phyloP scores from a whole-genome alignment of 2,888 invertebrate species.

The Brenthis hecate region DNA sequence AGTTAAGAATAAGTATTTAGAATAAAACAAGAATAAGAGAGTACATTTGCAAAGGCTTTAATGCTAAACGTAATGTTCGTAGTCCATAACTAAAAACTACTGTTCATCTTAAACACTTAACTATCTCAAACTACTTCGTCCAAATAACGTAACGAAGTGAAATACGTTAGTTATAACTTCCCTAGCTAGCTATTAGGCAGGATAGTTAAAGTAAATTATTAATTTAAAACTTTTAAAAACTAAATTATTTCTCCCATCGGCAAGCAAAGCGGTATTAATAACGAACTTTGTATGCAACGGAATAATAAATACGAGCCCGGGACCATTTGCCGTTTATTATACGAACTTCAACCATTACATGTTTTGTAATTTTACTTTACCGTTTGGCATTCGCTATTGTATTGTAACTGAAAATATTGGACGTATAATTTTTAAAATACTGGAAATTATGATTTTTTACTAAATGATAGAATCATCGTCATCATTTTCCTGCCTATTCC shows the following conservation, averaged over 20 bases:
- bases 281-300: conserved; percentile 18
- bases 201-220: conserved; percentile 11
- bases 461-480: too few relatives aligned
- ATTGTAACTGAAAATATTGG: conserved; percentile 1
- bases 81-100: background rate
- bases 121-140: background rate
- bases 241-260: conserved; percentile 20
- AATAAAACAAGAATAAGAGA: too few relatives aligned
- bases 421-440: background rate
- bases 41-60: too few relatives aligned
- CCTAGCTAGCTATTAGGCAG: background rate
- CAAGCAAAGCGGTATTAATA: conserved; percentile 9
- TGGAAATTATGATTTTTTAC: too few relatives aligned
- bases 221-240: conserved; percentile 10
- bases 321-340: conserved; percentile 27
- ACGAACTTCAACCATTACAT: conserved; percentile 21
- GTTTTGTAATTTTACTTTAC: conserved; percentile 7
- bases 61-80: too few relatives aligned
- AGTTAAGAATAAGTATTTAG: too few relatives aligned
- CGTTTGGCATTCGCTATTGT: background rate
- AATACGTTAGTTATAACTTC: background rate
- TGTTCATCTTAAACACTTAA: background rate
- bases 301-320: conserved; percentile 20
- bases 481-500: too few relatives aligned
- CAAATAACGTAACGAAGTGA: background rate